Evolutionary conservation across 2,113 vertebrate genomes (phyloP).

Genomic region (Nannobrachium achirus): DNA sequence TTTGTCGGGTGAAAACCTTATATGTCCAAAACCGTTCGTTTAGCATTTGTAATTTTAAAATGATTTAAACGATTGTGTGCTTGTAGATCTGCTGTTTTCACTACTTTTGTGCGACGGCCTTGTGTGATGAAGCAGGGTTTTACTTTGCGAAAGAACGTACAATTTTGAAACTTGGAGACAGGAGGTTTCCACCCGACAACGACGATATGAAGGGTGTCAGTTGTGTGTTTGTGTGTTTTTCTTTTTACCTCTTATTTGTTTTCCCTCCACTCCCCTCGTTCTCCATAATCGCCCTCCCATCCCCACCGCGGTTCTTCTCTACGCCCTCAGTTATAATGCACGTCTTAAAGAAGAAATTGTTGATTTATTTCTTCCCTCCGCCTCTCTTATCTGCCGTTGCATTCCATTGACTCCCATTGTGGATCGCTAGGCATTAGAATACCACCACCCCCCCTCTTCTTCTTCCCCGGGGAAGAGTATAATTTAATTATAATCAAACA

Average conservation of each 20-base stretch:
- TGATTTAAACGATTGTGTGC: no score
- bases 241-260: constrained; percentile 46
- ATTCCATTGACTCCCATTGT: constrained; percentile 67
- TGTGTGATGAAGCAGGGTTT: no score
- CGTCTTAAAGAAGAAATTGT: constrained; percentile 64
- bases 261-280: constrained; percentile 47
- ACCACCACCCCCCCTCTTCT: background rate
- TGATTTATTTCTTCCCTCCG: constrained; percentile 53
- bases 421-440: constrained; percentile 63
- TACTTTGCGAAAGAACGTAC: no score
- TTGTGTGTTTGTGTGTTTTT: constrained; percentile 36
- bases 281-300: no score
- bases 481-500: constrained; percentile 89
- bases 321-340: constrained; percentile 66
- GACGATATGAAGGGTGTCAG: constrained; percentile 20
- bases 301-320: constrained; percentile 29
- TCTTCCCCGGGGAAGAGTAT: constrained; percentile 76
- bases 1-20: no score
- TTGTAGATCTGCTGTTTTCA: no score
- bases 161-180: no score
- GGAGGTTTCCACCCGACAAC: no score
- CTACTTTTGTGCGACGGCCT: no score
- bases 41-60: no score
- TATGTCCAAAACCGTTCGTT: no score
- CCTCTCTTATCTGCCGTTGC: constrained; percentile 26